Evolutionary conservation across 2,888 invertebrate species (phyloP), one percentile per base, ranked within the genome.

Genomic region (Priapulus caudatus): DNA sequence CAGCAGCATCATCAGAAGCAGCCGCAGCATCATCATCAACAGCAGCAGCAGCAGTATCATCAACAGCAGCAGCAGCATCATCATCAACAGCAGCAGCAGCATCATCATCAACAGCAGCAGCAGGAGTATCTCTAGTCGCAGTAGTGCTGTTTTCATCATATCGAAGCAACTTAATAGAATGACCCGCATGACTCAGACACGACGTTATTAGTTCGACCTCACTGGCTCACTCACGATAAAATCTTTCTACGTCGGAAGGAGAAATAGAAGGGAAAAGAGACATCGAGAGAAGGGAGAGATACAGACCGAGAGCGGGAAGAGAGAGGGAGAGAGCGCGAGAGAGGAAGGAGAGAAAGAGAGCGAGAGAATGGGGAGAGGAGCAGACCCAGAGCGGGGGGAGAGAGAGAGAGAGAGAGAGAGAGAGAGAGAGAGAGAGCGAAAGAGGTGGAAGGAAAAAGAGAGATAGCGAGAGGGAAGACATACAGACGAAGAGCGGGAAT

Each of bases 351-450:
- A n/a, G n/a, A 33, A 33, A 10, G 33, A 33, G n/a, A 33, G 33
- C 33, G 33, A 33, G 33, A 33, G n/a, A 33, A 33, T 10, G 33
- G 33, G 10, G n/a, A 10, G 10, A 33, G 10, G 10, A n/a, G n/a
- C n/a, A 33, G n/a, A 33, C 10, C 10, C n/a, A 33, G 10, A 10
- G 10, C 10, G n/a, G 33, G 10, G 33, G 33, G 33, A 33, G 33
- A n/a, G 33, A 33, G n/a, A n/a, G 33, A 33, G 33, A n/a, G 33
- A 33, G 33, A 33, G 10, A 33, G 33, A n/a, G 33, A 33, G n/a
- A 33, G 33, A 33, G n/a, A 33, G 33, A 33, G 33, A 33, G 33
- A 33, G 10, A 33, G 10, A 33, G 33, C 10, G n/a, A 33, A n/a
- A 33, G 33, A 33, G 33, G 33, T 10, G n/a, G 33, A 33, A n/a